Evolutionary conservation across 2,797 vertebrate species (phyloP).

Genomic region (Tenualosa ilisha): DNA sequence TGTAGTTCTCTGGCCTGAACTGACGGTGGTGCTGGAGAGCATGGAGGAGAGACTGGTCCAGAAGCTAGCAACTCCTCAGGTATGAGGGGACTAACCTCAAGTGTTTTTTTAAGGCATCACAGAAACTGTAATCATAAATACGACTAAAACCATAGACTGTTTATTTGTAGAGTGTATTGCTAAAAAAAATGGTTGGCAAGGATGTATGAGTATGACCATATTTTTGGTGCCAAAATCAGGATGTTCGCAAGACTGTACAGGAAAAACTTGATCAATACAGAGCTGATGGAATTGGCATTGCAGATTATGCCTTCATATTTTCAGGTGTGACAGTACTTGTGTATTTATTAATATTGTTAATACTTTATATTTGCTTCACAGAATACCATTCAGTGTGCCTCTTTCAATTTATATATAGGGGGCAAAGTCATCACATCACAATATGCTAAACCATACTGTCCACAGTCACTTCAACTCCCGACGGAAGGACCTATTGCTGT

Average conservation of each 20-base stretch:
- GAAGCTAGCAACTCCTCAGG: background rate
- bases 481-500: background rate
- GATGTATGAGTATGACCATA: background rate
- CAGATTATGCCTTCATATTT: background rate
- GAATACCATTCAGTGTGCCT: background rate
- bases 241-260: background rate
- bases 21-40: background rate
- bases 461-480: background rate
- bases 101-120: background rate
- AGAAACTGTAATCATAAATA: background rate
- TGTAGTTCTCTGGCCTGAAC: conserved; percentile 7
- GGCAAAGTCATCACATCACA: background rate
- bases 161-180: background rate
- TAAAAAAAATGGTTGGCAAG: background rate
- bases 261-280: background rate
- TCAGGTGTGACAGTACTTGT: background rate
- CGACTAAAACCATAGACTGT: background rate
- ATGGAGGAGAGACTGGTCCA: conserved; percentile 13
- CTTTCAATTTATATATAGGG: background rate
- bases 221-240: background rate
- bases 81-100: background rate
- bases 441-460: background rate
- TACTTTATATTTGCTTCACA: background rate
- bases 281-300: conserved; percentile 2
- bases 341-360: too few relatives aligned